These are phyloP conservation scores for Sesamia inferens DNA, from an alignment of 2,888 invertebrate species.

Conservation along the genomic window DNA sequence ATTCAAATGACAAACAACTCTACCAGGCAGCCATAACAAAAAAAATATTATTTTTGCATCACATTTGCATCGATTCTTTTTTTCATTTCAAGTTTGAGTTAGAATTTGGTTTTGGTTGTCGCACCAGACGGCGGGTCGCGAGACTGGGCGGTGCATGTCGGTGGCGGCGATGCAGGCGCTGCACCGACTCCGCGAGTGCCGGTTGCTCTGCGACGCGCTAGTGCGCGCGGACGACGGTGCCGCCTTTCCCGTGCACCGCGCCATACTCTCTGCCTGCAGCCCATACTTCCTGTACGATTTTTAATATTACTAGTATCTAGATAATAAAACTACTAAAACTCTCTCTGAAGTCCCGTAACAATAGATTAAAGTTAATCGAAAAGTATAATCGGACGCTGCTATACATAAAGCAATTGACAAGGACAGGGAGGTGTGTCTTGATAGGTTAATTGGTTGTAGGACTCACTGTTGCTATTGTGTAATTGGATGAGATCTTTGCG, in stretches of 20 bases:
- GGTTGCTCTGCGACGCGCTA: conserved; percentile 96
- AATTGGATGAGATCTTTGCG: neutral
- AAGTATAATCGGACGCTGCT: neutral
- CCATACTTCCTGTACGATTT: conserved; percentile 95
- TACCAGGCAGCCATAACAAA: neutral
- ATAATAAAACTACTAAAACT: neutral
- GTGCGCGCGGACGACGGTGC: conserved; percentile 95
- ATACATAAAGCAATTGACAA: neutral
- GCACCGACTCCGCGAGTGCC: conserved; percentile 95
- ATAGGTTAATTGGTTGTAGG: neutral
- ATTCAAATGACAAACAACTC: neutral
- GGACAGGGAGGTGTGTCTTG: neutral
- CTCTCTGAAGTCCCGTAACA: neutral
- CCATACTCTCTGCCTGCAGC: conserved; percentile 96
- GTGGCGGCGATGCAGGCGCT: conserved; percentile 95
- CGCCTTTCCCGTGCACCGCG: conserved; percentile 95
- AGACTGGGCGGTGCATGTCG: conserved; percentile 93
- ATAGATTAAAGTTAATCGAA: neutral
- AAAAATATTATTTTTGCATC: too few species aligned
- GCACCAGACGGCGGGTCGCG: conserved; percentile 87
- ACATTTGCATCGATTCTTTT: neutral
- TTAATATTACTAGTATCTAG: conserved; percentile 1
- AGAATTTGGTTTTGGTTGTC: conserved; percentile 17
- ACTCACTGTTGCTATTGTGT: neutral
- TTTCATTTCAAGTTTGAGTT: neutral